Conservation (phyloP, 2,888 invertebrate species). For the Choreutis nemorana region DNA sequence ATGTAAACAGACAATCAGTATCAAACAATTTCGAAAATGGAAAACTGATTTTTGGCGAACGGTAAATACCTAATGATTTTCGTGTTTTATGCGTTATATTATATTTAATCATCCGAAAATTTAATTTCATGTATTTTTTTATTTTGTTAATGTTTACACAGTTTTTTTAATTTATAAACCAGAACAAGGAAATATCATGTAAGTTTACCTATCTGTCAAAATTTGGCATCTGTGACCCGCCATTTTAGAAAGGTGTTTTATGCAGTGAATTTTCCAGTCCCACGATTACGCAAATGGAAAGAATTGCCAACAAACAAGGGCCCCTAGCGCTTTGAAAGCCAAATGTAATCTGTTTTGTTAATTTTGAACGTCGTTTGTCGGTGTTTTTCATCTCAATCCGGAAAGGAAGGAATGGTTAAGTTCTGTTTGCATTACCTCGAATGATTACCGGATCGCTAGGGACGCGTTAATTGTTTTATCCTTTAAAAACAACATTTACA, state of each 20-base stretch:
- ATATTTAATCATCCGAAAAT: slow-evolving; percentile 2
- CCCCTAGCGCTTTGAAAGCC: slow-evolving; percentile 38
- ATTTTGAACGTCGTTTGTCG: slow-evolving; percentile 41
- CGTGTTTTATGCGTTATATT: no score
- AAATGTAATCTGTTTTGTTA: slow-evolving; percentile 63
- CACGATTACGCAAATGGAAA: slow-evolving; percentile 40
- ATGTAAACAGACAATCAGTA: slow-evolving; percentile 63
- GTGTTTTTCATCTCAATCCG: slow-evolving; percentile 33
- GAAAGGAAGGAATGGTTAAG: slow-evolving; percentile 24
- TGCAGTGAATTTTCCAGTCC: slow-evolving; percentile 15
- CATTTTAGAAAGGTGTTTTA: slow-evolving; percentile 13
- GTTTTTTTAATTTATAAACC: no score
- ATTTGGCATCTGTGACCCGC: slow-evolving; percentile 3
- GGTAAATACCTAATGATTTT: no score
- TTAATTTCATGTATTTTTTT: slow-evolving; percentile 1
- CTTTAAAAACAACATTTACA: no score
- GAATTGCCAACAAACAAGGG: slow-evolving; percentile 46
- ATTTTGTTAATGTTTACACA: slow-evolving; percentile 5
- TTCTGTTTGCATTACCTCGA: slow-evolving; percentile 20
- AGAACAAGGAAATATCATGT: no score
- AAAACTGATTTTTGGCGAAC: no score
- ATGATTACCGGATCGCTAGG: no score
- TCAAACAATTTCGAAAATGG: slow-evolving; percentile 56
- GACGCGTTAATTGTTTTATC: no score
- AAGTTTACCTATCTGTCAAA: slow-evolving; percentile 13